Percentiles rank a stretch among this genome's conserved stretches.
Conservation (phyloP, 2,113 vertebrate species). For the Astatotilapia flaviijosephi region DNA sequence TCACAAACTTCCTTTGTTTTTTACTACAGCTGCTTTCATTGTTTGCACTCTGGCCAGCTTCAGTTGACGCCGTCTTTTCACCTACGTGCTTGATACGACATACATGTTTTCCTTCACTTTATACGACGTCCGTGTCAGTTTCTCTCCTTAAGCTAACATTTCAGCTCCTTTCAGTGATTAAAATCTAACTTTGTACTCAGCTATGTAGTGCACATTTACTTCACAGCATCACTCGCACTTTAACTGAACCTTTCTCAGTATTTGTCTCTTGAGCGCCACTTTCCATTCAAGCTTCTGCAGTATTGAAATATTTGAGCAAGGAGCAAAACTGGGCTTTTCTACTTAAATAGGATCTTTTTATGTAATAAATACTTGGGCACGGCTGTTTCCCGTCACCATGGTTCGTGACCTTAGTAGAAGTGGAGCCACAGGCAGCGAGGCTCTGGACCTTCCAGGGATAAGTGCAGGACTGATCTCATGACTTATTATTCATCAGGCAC, state of each 20-base stretch:
- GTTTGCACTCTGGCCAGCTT: neutral
- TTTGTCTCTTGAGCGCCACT: neutral
- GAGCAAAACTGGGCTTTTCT: neutral
- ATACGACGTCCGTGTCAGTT: neutral
- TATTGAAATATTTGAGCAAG: neutral
- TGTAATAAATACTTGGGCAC: neutral
- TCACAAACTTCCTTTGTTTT: neutral
- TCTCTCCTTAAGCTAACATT: neutral
- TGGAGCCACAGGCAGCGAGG: neutral
- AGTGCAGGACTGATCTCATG: neutral
- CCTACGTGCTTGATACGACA: neutral
- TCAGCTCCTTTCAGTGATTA: neutral
- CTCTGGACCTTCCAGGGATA: neutral
- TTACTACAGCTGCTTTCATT: neutral
- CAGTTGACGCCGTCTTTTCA: neutral
- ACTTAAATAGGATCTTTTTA: neutral
- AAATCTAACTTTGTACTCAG: neutral
- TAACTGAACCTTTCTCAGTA: neutral
- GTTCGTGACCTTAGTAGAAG: conserved; percentile 25
- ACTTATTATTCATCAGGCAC: conserved; percentile 44
- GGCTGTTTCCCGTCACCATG: neutral
- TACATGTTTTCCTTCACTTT: neutral
- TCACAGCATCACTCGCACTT: neutral
- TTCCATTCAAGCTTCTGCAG: neutral
- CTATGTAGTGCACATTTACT: neutral